Base-by-base conservation (phyloP, 1,140 invertebrate species). In the Aethina tumida region DNA sequence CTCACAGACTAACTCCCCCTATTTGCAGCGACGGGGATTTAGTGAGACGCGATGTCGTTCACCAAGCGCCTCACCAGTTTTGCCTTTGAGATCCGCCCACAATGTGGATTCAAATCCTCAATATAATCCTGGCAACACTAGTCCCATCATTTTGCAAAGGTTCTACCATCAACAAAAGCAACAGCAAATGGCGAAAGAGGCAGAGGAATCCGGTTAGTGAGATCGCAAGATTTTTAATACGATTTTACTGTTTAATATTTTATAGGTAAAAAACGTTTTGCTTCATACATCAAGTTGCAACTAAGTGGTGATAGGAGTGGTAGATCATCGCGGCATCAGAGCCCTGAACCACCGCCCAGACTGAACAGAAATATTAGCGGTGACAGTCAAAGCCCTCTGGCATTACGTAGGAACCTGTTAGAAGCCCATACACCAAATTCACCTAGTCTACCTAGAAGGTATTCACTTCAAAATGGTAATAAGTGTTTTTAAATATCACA, bases 251-350 rank as follows among this genome's bases (percentile, higher is more conserved):
- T 31, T 9, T 13, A 31, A 31, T 10, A 16, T 31, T 10, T 35
- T 53, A 13, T 30, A 56, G 66, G 64, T 35, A 68, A 73, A 49
- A 73, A 72, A 49, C 74, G 81, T 51, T 81, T 84, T 62, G 75
- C 79, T 51, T 80, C 80, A 41, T 84, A 84, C 64, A 75, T 85
- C 48, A 81, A 83, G 66, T 73, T 76, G 63, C 74, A 78, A 64
- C 63, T 73, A 49, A 60, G 55, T 14, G 57, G 55, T 29, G 59
- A 59, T 45, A 52, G 54, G 12, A 51, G 53, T 44, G 53, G 52
- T 25, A 47, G 51, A 36, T 55, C 55, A 2, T 56, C 54, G 6
- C 62, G 63, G 52, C 74, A 61, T 65, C 75, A 62, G 39, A 71
- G 68, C 50, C 76, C 76, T 1, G 76, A 78, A 63, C 77, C 76